Evolutionary conservation across 2,888 invertebrate species (phyloP).

Genomic region (Lordiphosa andalusiaca): DNA sequence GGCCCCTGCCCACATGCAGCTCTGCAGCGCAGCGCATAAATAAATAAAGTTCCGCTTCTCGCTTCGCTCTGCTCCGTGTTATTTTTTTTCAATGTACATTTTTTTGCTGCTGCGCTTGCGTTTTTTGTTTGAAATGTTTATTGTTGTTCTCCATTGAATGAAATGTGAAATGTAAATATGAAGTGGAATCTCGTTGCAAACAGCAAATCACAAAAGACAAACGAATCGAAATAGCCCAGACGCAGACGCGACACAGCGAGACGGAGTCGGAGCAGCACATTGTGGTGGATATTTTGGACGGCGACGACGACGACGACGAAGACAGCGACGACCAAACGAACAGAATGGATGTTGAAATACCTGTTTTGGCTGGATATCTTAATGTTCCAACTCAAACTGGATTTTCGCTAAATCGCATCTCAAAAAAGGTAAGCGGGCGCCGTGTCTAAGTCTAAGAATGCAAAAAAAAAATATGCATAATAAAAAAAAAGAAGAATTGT

Average conservation of each 20-base stretch:
- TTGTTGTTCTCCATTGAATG: too few species aligned
- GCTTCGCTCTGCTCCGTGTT: too few species aligned
- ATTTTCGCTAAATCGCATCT: conserved; percentile 88
- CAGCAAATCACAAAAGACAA: conserved; percentile 20
- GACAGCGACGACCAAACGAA: conserved; percentile 23
- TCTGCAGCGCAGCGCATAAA: too few species aligned
- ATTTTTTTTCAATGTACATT: too few species aligned
- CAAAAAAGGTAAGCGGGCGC: conserved; percentile 83
- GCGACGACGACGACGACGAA: too few species aligned
- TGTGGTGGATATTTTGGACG: conserved; percentile 11
- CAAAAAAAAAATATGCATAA: conserved; percentile 3
- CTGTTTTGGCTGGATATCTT: conserved; percentile 88
- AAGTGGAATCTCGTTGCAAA: conserved; percentile 45
- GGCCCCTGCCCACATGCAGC: too few species aligned
- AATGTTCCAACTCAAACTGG: conserved; percentile 88
- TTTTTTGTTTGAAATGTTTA: too few species aligned
- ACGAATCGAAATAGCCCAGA: conserved; percentile 26
- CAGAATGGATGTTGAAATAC: conserved; percentile 87
- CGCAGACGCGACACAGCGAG: conserved; percentile 11
- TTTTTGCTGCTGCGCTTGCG: too few species aligned
- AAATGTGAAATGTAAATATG: conserved; percentile 51
- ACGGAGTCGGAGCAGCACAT: conserved; percentile 2
- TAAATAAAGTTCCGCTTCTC: too few species aligned
- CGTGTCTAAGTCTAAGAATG: conserved; percentile 1
- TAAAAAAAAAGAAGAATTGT: not conserved